A percentile compares a stretch with the other conserved stretches of the same genome.
Evolutionary conservation across 2,113 vertebrate species (phyloP).

Genomic region (Emydura subglobosa): DNA sequence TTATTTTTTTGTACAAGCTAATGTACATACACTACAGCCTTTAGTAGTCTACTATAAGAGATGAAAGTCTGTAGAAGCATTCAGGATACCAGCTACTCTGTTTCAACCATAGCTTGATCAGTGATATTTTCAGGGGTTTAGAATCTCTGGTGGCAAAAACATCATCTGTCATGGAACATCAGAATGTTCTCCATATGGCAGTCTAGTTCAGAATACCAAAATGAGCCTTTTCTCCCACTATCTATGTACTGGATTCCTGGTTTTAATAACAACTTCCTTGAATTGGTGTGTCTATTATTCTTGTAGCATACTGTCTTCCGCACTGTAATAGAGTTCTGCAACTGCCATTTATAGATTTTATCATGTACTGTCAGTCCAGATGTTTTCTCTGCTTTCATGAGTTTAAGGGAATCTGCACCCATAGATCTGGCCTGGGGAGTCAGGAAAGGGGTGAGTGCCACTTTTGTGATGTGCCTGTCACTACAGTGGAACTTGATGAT

Average conservation of each 20-base stretch:
- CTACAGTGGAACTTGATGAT: background rate
- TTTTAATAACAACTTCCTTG: background rate
- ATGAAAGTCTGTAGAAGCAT: background rate
- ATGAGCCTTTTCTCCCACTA: background rate
- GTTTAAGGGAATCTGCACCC: background rate
- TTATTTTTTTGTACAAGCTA: background rate
- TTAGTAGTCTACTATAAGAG: background rate
- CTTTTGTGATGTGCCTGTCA: background rate
- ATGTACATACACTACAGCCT: background rate
- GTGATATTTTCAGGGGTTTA: background rate
- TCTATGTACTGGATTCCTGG: background rate
- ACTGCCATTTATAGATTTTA: background rate
- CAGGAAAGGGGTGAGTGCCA: accelerated
- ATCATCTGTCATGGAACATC: background rate
- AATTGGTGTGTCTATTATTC: background rate
- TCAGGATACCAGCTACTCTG: background rate
- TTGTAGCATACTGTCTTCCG: background rate
- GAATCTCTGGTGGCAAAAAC: background rate
- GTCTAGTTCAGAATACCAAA: background rate
- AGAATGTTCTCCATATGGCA: background rate
- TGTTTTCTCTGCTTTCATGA: accelerated
- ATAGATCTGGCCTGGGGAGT: accelerated
- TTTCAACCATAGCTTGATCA: background rate
- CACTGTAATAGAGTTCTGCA: background rate
- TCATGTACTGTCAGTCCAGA: accelerated